Base-by-base conservation (phyloP, 1,140 invertebrate genomes). In the Sitobion miscanthi region DNA sequence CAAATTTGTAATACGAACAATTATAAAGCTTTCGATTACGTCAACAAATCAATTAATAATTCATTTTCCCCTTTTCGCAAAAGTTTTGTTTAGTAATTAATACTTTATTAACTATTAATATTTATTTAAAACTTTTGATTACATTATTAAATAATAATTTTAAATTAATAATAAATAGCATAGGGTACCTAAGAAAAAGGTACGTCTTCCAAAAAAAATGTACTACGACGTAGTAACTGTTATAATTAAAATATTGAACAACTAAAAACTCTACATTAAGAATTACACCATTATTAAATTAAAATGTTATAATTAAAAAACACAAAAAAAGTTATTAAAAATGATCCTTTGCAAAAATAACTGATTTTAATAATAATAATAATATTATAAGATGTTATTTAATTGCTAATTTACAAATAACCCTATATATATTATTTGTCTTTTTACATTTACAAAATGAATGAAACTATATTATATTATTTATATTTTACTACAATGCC, bases 141-240 rank as follows among this genome's bases (percentile, higher is more conserved):
- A 45, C 30, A 45, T 90, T 90, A 69, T 69, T 45, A 69, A 90
- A 90, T 45, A 62, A 90, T 90, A 45, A 90, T 90, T 30, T 57
- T 23, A 57, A 57, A 89, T 38, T 89, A 57, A 89, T 57, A 57
- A 42, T 14, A 42, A 89, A 89, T 52, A 35, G 23, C 30, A 25
- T 42, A 42, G 38, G 11, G 6, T 47, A 87, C n/a, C 42, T 87
- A 87, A 25, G 25, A 47, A 87, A 87, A 87, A 49, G 11, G 38
- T 30, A 47, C 30, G n/a, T 30, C 85, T 25, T 87, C 45, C 45
- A 49, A 87, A 54, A 30, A 20, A 25, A 20, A 47, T 5, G 38
- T 42, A n/a, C 11, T 49, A 87, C 11, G 11, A 87, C 11, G 11
- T n/a, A 87, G 23, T n/a, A 17, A n/a, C 25, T 49, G 4, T 49